Evolutionary conservation across 2,888 invertebrate genomes (phyloP), one percentile per base, ranked within the genome.

Genomic region (Agrilus cyanescens): DNA sequence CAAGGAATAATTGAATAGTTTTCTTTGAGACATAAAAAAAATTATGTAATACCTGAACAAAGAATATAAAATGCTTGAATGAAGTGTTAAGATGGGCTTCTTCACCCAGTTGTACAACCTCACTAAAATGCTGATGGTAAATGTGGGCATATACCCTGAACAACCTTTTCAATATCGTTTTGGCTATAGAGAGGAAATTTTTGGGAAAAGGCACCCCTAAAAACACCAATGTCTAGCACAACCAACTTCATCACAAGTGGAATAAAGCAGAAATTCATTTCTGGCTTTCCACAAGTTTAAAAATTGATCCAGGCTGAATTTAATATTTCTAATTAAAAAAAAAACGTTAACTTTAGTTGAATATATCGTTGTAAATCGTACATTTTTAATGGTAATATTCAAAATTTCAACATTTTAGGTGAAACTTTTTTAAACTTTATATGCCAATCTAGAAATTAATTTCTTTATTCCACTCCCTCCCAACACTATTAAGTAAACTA

Each of bases 121-220:
- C 90, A 43, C 88, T 84, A 70, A 98, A 97, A 74, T 99, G 98
- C 66, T 96, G 95, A 72, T 98, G 96, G 71, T 99, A 98, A 63
- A 98, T 95, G 71, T 98, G 98, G 40, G 98, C 98, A 70, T 98
- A 98, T 46, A 98, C 96, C 61, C 98, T 82, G 71, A 98, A 98
- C 64, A 99, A 73, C 50, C 98, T 80, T 71, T 97, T 97, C 59
- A 98, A 72, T 66, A 98, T 98, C 52, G 95, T 97, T 74, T 97
- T 96, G 46, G 97, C 96, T 69, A 94, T 94, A 49, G 85, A 78
- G 53, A 90, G 78, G 71, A 97, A 97, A 71, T 96, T 96, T 72
- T 93, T 94, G 45, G 96, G 96, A 71, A 97, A 97, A 50, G 95
- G 95, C 57, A 96, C 94, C 57, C 96, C 94, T 84, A 57, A 10